Base-by-base conservation (phyloP, 2,113 vertebrate genomes). In the Atlantisia rogersi region DNA sequence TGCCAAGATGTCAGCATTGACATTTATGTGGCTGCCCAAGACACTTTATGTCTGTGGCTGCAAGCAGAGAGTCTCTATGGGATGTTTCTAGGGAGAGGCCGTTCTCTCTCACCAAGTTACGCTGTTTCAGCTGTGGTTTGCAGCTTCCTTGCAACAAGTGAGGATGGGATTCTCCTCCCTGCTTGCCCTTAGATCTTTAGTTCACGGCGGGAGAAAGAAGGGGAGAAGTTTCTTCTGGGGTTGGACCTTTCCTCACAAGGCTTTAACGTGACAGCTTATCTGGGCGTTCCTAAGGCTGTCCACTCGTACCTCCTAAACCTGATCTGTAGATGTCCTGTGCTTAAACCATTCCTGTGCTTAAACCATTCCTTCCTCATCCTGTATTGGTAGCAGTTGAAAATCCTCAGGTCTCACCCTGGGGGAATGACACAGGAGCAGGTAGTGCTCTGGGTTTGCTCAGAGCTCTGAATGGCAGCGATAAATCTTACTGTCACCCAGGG, bases 1-100 rank as follows among this genome's bases (percentile, higher is more conserved):
- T 26, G 0, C 2, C 0, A 2, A 19, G 58, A 24, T 11, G 28
- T 15, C 64, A 35, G 3, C 0, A 10, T 8, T 75, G 68, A 1
- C 15, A 64, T 24, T 58, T 39, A 9, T 26, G 68, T 21, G 82
- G 15, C 40, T 90, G 82, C 16, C 13, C 58, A 16, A 17, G 42
- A 5, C 12, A 0, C 15, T 10, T 40, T 40, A 7, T 60, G 68
- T 18, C 71, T 0, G 0, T 5, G 7, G 48, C 42, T 8, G 1
- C 3, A 26, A 39, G 50, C 42, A 46, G 64, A 37, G 50, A 24
- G 50, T 28, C 42, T 63, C 31, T 29, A 0, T 1, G 8, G 58
- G 58, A 10, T 68, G 48, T 64, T 82, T 68, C 19, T 37, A 12
- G 44, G 40, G 20, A 58, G 18, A 29, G 35, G 48, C 40, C 1